Percentiles rank a stretch among this genome's conserved stretches.
Conservation (phyloP, 2,797 vertebrate species). For the Gadopsis bispinosus region DNA sequence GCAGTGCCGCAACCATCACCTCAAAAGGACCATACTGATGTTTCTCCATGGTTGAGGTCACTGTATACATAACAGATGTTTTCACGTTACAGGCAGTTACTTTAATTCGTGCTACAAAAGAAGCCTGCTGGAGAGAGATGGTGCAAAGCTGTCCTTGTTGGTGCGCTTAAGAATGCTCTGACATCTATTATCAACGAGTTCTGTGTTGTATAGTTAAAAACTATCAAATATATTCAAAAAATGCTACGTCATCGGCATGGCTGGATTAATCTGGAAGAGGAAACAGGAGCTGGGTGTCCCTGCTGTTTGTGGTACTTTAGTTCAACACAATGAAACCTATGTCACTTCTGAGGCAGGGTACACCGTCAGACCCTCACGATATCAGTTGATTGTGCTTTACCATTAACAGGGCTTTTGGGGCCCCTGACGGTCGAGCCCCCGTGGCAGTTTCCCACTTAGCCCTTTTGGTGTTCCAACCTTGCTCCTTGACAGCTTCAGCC, state of each 20-base stretch:
- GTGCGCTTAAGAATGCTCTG: background rate
- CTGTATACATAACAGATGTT: background rate
- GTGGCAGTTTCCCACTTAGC: background rate
- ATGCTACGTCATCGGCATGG: background rate
- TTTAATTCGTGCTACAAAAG: background rate
- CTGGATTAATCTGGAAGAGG: background rate
- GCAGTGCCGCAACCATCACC: constrained; percentile 24
- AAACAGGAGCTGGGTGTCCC: background rate
- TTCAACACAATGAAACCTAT: background rate
- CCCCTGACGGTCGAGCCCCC: too few species aligned
- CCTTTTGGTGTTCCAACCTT: background rate
- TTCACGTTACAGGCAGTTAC: background rate
- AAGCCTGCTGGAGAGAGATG: background rate
- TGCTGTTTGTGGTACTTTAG: too few species aligned
- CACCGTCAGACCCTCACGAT: background rate
- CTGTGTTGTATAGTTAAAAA: background rate
- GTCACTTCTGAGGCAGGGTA: background rate
- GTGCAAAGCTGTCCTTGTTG: background rate
- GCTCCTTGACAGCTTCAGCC: too few species aligned
- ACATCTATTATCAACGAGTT: background rate
- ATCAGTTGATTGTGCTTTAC: background rate
- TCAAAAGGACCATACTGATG: constrained; percentile 11
- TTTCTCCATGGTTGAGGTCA: background rate
- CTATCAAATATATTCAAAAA: background rate
- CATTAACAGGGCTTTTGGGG: background rate